These are phyloP conservation scores for Batillaria attramentaria DNA, from an alignment of 1,140 invertebrate genomes.

Conservation along the genomic window DNA sequence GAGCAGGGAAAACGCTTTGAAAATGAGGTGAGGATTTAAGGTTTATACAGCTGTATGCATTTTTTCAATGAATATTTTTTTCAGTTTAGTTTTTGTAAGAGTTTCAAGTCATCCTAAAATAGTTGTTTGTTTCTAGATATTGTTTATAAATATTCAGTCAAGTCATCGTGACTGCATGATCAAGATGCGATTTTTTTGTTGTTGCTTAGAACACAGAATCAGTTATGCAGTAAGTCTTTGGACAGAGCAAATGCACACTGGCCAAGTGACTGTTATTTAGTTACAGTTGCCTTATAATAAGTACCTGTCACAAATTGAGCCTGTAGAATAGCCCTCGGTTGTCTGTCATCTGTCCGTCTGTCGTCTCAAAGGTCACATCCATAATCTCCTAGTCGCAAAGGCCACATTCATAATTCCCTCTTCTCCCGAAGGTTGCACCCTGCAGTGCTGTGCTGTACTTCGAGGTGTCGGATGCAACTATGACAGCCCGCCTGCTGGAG, in stretches of 20 bases:
- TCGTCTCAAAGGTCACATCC: too few relatives aligned
- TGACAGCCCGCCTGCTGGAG: constrained; percentile 87
- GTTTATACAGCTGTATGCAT: background rate
- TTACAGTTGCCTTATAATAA: background rate
- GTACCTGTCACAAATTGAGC: too few relatives aligned
- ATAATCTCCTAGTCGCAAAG: too few relatives aligned
- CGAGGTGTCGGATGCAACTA: constrained; percentile 87
- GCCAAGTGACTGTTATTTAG: background rate
- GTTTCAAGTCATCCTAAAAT: background rate
- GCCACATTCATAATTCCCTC: too few relatives aligned
- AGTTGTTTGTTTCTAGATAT: background rate
- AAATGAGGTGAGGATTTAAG: constrained; percentile 80
- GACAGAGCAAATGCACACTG: background rate
- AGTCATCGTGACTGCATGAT: background rate
- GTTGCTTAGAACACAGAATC: background rate
- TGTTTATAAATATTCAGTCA: background rate
- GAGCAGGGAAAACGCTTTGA: constrained; percentile 89
- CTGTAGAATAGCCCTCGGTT: too few relatives aligned
- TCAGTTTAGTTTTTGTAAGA: background rate
- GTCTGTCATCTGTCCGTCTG: too few relatives aligned
- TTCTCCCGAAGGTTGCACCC: constrained; percentile 85
- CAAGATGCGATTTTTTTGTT: background rate
- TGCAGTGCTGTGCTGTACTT: constrained; percentile 86
- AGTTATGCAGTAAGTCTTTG: background rate
- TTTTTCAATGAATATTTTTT: background rate